Conservation (phyloP, 1,140 invertebrate species). For the Hypsibius dujardini region DNA sequence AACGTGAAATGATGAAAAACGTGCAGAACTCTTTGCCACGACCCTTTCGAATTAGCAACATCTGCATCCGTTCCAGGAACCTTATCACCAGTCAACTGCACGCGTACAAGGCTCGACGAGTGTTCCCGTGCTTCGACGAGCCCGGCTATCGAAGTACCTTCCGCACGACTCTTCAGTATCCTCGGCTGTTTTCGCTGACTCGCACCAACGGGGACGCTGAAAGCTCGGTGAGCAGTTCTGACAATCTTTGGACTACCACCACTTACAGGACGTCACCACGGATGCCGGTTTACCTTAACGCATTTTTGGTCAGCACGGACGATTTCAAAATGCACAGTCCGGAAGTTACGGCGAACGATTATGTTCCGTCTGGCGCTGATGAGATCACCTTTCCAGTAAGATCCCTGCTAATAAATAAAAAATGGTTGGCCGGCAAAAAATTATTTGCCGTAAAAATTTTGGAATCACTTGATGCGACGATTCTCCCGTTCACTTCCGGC, state of each 20-base stretch:
- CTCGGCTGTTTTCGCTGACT: neutral
- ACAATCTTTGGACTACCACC: neutral
- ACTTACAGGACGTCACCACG: neutral
- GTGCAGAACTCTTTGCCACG: too few relatives aligned
- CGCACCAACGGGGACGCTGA: neutral
- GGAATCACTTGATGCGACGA: too few relatives aligned
- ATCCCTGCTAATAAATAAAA: too few relatives aligned
- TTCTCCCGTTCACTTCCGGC: too few relatives aligned
- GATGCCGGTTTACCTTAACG: neutral
- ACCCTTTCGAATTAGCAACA: too few relatives aligned
- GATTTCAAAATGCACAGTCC: too few relatives aligned
- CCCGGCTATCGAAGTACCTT: neutral
- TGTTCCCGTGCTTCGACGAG: constrained; percentile 4
- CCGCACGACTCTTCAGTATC: neutral
- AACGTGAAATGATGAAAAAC: too few relatives aligned
- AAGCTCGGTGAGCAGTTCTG: neutral
- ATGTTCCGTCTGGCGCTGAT: too few relatives aligned
- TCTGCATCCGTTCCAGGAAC: constrained; percentile 28
- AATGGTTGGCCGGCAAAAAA: too few relatives aligned
- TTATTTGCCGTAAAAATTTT: too few relatives aligned
- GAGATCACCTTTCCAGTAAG: too few relatives aligned
- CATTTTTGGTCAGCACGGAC: neutral
- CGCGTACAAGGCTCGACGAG: constrained; percentile 30
- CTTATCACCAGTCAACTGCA: constrained; percentile 41
- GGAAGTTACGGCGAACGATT: too few relatives aligned